Percentiles rank a stretch among this genome's conserved stretches.
phyloP scores from a whole-genome alignment of 1,140 invertebrate genomes.

The Drosophila burlai region DNA sequence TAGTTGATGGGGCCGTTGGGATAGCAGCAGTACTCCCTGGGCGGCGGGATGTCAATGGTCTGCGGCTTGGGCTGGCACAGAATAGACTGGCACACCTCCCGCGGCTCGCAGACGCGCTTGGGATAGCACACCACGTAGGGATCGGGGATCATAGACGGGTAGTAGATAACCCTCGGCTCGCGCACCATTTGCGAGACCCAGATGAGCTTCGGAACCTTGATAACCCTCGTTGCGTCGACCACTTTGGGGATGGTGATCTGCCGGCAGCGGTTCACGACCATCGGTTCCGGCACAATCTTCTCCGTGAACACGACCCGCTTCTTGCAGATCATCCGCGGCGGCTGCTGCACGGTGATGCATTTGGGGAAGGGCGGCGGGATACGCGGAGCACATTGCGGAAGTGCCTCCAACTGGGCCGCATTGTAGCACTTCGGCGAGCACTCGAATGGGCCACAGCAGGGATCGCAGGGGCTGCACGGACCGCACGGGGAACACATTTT shows the following conservation, averaged over 20 bases:
- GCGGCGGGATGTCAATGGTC: conserved; percentile 77
- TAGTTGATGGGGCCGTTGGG: conserved; percentile 80
- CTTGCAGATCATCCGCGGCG: conserved; percentile 77
- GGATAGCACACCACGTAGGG: conserved; percentile 82
- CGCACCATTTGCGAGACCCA: conserved; percentile 82
- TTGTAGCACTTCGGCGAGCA: conserved; percentile 80
- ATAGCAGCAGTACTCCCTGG: conserved; percentile 80
- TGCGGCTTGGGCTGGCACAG: conserved; percentile 81
- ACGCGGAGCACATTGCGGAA: conserved; percentile 79
- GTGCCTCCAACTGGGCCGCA: conserved; percentile 67
- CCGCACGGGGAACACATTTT: conserved; percentile 69
- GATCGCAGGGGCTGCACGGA: conserved; percentile 76
- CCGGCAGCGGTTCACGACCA: conserved; percentile 76
- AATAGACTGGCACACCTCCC: conserved; percentile 79
- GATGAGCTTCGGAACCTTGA: conserved; percentile 76
- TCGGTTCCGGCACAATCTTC: conserved; percentile 76
- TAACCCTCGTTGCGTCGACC: conserved; percentile 73
- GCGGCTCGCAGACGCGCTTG: conserved; percentile 72
- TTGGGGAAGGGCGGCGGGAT: conserved; percentile 76
- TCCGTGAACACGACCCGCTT: conserved; percentile 78
- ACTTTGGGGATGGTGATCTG: conserved; percentile 80
- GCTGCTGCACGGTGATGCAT: conserved; percentile 79
- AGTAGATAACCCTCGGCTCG: conserved; percentile 77
- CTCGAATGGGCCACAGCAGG: conserved; percentile 78
- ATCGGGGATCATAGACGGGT: conserved; percentile 79